Conservation (phyloP, 2,113 vertebrate species). For the Passer montanus region DNA sequence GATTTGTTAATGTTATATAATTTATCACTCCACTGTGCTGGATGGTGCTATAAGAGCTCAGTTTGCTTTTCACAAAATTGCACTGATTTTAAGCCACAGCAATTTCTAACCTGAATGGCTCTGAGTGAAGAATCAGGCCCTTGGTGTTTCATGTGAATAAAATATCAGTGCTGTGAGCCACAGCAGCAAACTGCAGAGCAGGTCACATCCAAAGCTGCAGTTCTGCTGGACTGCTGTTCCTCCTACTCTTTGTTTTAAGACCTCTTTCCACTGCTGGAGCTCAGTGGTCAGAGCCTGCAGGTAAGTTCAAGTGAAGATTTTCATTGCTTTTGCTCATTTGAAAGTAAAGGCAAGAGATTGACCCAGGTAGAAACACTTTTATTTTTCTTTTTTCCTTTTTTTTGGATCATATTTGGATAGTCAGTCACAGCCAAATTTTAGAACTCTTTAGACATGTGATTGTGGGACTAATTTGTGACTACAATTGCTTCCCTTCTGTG, state of each 20-base stretch:
- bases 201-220: not conserved
- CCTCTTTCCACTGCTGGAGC: not conserved
- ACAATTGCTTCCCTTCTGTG: not conserved
- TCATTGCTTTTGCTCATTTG: not conserved
- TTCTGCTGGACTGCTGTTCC: not conserved
- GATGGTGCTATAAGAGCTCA: not conserved
- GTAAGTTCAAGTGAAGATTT: not conserved
- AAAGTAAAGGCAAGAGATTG: not conserved
- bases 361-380: not conserved
- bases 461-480: not conserved
- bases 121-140: not conserved
- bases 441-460: not conserved
- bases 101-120: not conserved
- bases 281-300: not conserved
- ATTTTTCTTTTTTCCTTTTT: no score
- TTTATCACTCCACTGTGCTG: constrained; percentile 7
- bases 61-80: not conserved
- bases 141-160: not conserved
- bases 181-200: not conserved
- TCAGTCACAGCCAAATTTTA: not conserved
- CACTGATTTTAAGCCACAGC: not conserved
- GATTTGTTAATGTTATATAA: constrained; percentile 47
- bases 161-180: not conserved
- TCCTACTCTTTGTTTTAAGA: not conserved
- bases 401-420: not conserved